Conservation (phyloP, 1,140 invertebrate species). For the Babylonia areolata region DNA sequence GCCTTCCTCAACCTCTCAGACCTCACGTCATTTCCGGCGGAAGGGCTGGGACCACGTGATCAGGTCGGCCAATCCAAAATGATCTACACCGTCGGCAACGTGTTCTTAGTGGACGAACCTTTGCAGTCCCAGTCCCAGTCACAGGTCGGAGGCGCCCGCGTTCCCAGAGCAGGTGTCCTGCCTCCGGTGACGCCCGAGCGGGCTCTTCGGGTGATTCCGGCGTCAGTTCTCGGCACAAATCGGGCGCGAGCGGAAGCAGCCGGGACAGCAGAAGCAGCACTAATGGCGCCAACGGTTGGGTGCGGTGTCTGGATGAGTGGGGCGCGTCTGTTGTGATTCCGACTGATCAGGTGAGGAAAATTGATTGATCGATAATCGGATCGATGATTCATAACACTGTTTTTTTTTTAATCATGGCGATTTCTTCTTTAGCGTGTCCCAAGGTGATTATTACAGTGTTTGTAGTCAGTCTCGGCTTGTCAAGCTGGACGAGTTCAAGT, state of each 20-base stretch:
- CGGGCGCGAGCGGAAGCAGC: too few species aligned
- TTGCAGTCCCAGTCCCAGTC: neutral
- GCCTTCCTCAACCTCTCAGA: conserved; percentile 52
- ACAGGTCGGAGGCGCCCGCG: neutral
- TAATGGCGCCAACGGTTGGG: neutral
- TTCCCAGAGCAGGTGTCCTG: neutral
- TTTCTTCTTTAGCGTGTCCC: too few species aligned
- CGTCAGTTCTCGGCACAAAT: too few species aligned
- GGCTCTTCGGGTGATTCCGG: neutral
- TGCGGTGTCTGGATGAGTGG: conserved; percentile 54
- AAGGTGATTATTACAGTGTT: too few species aligned
- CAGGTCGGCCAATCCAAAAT: conserved; percentile 41
- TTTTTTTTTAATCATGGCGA: too few species aligned
- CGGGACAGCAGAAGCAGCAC: neutral
- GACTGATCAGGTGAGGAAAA: conserved; percentile 42
- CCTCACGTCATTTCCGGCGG: conserved; percentile 46
- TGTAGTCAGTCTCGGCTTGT: too few species aligned
- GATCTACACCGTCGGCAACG: conserved; percentile 51
- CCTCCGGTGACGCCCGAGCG: neutral
- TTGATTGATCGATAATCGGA: too few species aligned
- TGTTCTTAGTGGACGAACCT: conserved; percentile 49
- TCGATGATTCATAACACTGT: too few species aligned
- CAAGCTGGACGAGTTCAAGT: too few species aligned
- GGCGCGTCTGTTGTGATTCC: conserved; percentile 36
- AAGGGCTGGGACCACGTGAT: conserved; percentile 23